These are phyloP conservation scores for Syngnathus rostellatus DNA, from an alignment of 2,797 vertebrate genomes.

Conservation along the genomic window DNA sequence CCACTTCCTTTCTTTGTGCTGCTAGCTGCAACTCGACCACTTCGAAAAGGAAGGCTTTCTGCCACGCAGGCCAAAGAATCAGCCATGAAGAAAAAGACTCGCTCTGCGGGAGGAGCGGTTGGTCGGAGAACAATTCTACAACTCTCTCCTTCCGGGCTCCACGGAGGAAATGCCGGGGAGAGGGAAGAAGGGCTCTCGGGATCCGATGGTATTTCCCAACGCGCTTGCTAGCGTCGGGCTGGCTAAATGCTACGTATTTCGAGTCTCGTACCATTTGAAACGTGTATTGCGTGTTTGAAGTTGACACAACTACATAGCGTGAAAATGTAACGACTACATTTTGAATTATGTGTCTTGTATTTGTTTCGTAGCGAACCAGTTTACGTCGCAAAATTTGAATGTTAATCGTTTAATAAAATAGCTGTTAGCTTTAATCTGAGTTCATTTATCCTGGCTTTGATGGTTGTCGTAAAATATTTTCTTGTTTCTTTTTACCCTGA, in stretches of 20 bases:
- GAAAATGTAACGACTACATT: not conserved
- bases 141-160: conserved; percentile 81
- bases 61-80: conserved; percentile 1
- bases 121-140: conserved; percentile 87
- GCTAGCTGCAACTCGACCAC: not conserved
- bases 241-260: conserved; percentile 16
- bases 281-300: not conserved
- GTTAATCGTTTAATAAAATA: not conserved
- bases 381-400: too few relatives aligned
- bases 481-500: not conserved
- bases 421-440: not conserved
- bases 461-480: not conserved
- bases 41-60: not conserved
- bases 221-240: conserved; percentile 6
- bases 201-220: conserved; percentile 63
- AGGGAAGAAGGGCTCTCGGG: conserved; percentile 72
- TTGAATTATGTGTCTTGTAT: not conserved
- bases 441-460: not conserved
- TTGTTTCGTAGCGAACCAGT: not conserved
- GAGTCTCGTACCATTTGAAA: not conserved
- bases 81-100: conserved; percentile 87
- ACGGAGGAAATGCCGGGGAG: conserved; percentile 50
- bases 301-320: not conserved
- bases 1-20: conserved; percentile 16
- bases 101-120: conserved; percentile 70